Percentiles rank a stretch among this genome's conserved stretches.
Conservation (phyloP, 2,888 invertebrate genomes). For the Netelia virgata region DNA sequence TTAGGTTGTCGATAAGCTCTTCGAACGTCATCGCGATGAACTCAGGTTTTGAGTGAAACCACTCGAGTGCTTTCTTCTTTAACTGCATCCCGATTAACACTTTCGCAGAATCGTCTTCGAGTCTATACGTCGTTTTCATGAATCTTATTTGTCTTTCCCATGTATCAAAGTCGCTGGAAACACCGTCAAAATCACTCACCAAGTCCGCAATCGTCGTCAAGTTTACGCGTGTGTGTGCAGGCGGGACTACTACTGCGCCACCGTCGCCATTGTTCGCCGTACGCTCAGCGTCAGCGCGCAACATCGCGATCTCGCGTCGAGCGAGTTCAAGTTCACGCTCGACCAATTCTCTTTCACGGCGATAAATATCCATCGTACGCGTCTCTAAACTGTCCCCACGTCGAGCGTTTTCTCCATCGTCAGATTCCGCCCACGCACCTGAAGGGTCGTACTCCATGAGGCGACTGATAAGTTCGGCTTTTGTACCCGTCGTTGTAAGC, state of each 20-base stretch:
- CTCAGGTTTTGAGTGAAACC: slow-evolving; percentile 58
- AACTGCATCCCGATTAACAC: slow-evolving; percentile 38
- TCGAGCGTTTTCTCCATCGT: too few species aligned
- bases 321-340: background rate
- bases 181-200: slow-evolving; percentile 34
- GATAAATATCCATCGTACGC: background rate
- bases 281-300: background rate
- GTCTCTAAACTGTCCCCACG: too few species aligned
- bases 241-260: background rate
- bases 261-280: background rate
- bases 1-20: slow-evolving; percentile 16
- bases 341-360: background rate
- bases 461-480: too few species aligned
- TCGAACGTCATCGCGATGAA: slow-evolving; percentile 46
- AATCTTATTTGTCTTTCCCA: slow-evolving; percentile 44
- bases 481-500: too few species aligned
- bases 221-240: background rate
- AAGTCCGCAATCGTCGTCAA: slow-evolving; percentile 32
- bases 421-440: too few species aligned
- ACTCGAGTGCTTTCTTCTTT: slow-evolving; percentile 44
- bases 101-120: slow-evolving; percentile 34
- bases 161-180: slow-evolving; percentile 1
- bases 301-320: slow-evolving; percentile 23
- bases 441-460: too few species aligned
- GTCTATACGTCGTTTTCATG: slow-evolving; percentile 27